Evolutionary conservation across 2,113 vertebrate genomes (phyloP), one percentile per base, ranked within the genome.

Genomic region (Chunga burmeisteri): DNA sequence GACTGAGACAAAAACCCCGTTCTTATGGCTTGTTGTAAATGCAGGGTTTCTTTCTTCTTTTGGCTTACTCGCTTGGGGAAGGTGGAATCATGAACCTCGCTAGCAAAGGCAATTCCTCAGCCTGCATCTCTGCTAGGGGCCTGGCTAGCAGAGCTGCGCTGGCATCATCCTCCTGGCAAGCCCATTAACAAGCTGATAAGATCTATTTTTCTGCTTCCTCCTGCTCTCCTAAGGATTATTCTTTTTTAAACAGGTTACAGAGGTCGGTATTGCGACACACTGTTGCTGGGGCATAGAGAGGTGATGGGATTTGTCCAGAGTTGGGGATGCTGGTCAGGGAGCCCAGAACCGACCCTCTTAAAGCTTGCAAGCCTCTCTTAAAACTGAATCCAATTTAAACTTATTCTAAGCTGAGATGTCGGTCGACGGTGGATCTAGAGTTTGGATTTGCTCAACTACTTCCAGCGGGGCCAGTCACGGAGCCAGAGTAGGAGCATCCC

Each of bases 161-260:
- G 62, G 32, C 40, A 7, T 14, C 30, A 40, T 44, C 61, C 36
- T 71, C 49, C 40, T 80, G 72, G 66, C 78, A 91, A 88, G 53
- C 55, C 77, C 79, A 50, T 84, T 84, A 85, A 42, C 3, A 7
- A 78, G n/a, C 56, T 65, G 66, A 61, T 49, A 75, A 36, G 34
- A 30, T 23, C 88, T 63, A 13, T 52, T 88, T 77, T 83, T 80
- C 65, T 90, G 29, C 44, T 61, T 85, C 62, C 32, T 85, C 34
- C 52, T 67, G 65, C n/a, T 84, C 61, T 72, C 22, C 49, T 90
- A 17, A 32, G 86, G 70, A 56, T 91, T 86, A 47, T 82, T 94
- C 36, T n/a, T 65, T 88, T 75, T 50, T 56, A 85, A 92, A 74
- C 40, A 70, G 19, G 18, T 90, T 65, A 46, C 74, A 90, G 73